Conservation (phyloP, 2,113 vertebrate species). For the Pomatorhinus ruficollis region DNA sequence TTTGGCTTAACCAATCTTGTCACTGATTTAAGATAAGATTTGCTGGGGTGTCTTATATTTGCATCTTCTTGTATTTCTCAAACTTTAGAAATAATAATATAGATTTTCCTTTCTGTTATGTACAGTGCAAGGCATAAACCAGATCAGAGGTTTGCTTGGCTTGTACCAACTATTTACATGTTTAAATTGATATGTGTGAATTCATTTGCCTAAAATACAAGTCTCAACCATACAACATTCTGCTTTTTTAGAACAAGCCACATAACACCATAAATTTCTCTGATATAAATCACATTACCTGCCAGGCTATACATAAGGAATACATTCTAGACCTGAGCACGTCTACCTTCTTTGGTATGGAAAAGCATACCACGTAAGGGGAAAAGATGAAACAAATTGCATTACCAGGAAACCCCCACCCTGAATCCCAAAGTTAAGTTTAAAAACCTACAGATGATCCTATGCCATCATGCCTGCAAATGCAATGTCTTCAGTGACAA, state of each 20-base stretch:
- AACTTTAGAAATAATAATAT: neutral
- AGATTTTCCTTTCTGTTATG: neutral
- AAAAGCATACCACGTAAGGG: neutral
- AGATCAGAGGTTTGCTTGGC: neutral
- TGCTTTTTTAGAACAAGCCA: neutral
- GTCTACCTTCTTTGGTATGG: neutral
- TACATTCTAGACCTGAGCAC: neutral
- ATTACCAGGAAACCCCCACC: neutral
- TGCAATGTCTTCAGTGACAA: neutral
- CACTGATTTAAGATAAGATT: neutral
- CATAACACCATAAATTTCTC: fast-evolving
- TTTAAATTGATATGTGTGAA: neutral
- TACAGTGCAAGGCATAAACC: neutral
- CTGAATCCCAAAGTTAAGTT: neutral
- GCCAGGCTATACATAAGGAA: neutral
- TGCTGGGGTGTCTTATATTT: neutral
- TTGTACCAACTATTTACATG: neutral
- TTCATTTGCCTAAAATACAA: neutral
- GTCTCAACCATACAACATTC: neutral
- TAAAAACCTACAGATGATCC: neutral
- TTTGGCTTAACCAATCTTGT: neutral
- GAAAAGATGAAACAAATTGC: neutral
- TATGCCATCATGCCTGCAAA: neutral
- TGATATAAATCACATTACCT: neutral
- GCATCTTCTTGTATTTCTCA: neutral